Evolutionary conservation across 2,113 vertebrate species (phyloP).

Genomic region (Gobius niger): DNA sequence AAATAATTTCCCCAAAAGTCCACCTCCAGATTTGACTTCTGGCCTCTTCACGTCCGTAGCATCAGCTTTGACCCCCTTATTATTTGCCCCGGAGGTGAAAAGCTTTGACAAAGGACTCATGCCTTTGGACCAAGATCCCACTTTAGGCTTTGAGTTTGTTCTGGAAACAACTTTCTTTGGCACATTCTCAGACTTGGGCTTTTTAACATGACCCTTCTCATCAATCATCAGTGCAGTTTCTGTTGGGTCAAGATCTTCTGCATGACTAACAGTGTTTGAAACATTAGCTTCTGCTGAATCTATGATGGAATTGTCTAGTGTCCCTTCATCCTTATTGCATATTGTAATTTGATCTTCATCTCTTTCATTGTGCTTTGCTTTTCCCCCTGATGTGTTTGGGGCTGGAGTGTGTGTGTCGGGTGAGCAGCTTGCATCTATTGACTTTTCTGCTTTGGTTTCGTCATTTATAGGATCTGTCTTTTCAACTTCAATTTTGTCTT

Average conservation of each 20-base stretch:
- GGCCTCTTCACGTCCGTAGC: constrained; percentile 60
- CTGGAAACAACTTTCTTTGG: constrained; percentile 28
- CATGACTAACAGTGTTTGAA: not conserved
- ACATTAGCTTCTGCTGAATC: constrained; percentile 16
- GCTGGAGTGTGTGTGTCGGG: not conserved
- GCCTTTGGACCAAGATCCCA: constrained; percentile 69
- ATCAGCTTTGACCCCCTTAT: constrained; percentile 52
- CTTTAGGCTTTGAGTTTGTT: constrained; percentile 48
- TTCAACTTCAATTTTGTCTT: not conserved
- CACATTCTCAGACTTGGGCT: constrained; percentile 2
- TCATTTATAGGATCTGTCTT: not conserved
- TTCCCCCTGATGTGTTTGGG: not conserved
- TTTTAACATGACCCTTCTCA: constrained; percentile 14
- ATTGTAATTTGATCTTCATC: not conserved
- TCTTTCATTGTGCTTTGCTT: not conserved
- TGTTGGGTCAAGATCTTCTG: not conserved
- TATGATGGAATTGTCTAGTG: constrained; percentile 5
- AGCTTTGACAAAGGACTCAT: constrained; percentile 74
- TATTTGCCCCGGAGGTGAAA: constrained; percentile 71
- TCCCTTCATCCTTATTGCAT: constrained; percentile 1
- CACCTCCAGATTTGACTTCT: constrained; percentile 64
- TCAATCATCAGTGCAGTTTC: not conserved
- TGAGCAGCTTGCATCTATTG: not conserved
- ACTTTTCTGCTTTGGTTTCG: not conserved
- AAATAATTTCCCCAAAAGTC: constrained; percentile 75